Evolutionary conservation across 2,113 vertebrate genomes (phyloP), one percentile per base, ranked within the genome.

Genomic region (Seriola rivoliana): DNA sequence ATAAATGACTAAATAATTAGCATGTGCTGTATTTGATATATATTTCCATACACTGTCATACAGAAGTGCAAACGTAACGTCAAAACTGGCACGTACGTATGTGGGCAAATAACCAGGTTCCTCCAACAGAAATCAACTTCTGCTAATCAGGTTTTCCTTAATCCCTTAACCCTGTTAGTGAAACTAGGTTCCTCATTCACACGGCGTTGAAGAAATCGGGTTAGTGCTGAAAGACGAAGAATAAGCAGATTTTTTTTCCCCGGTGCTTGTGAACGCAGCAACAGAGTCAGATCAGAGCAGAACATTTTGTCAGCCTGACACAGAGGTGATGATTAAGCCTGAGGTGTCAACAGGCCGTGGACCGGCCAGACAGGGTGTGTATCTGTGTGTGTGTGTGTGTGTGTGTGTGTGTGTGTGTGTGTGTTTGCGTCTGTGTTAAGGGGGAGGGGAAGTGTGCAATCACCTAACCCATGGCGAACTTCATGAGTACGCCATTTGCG

Each of bases 261-360:
- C 21, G 74, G 75, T 74, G 65, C 32, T 78, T 84, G 71, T 67
- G 72, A 87, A 87, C 9, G 25, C 65, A 57, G 32, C 10, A 40
- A 72, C 71, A 25, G 67, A 50, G 50, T 44, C 80, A 79, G 60
- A 88, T 89, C 80, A 74, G 73, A 75, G 86, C 34, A 2, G 50
- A 36, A 12, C 50, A 25, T 78, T 80, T 79, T 88, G 91, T 91
- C 86, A 81, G 78, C 69, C 58, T 88, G 90, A 82, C 85, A 90
- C 74, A 3, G 80, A 90, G 80, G 87, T 88, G 90, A 93, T 87
- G 92, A 93, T 92, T 92, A 87, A 84, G 86, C 78, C 69, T 3
- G 65, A 89, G 87, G 89, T 89, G 90, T 93, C 85, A 90, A 90
- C 87, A 84, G 88, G 86, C 86, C 80, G 85, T 46, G 76, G 90